Conservation (phyloP, 2,113 vertebrate genomes). For the Camelus dromedarius region DNA sequence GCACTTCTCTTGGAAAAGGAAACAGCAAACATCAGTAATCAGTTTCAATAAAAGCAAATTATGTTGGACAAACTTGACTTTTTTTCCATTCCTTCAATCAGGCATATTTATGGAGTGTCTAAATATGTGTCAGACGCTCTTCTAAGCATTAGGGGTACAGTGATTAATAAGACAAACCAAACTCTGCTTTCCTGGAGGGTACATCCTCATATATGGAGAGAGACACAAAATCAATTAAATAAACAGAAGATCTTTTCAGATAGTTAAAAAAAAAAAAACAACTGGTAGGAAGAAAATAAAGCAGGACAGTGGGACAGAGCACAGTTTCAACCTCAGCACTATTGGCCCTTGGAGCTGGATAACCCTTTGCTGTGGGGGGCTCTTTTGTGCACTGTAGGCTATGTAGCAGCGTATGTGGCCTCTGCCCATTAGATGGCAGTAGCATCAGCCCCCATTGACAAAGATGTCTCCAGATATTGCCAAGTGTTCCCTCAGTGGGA, state of each 20-base stretch:
- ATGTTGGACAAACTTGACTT: background rate
- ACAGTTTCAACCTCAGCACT: background rate
- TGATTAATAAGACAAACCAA: background rate
- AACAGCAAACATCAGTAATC: background rate
- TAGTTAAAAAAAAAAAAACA: background rate
- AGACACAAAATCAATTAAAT: background rate
- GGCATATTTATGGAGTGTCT: background rate
- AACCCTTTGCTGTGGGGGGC: background rate
- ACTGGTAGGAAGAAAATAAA: background rate
- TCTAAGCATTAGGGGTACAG: background rate
- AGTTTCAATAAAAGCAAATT: constrained; percentile 29
- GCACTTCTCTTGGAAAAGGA: background rate
- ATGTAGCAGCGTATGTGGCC: background rate
- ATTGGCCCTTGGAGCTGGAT: background rate
- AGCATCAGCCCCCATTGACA: background rate
- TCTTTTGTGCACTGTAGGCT: background rate
- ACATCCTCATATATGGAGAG: background rate
- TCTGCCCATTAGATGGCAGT: background rate
- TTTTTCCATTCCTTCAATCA: constrained; percentile 24
- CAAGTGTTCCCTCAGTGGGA: background rate
- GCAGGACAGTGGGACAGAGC: background rate
- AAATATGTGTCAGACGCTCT: background rate
- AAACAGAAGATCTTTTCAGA: background rate
- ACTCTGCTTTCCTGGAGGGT: constrained; percentile 8
- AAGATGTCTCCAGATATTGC: background rate